Evolutionary conservation across 23 tunicate species (phyloP).

Genomic region (Phallusia fumigata): DNA sequence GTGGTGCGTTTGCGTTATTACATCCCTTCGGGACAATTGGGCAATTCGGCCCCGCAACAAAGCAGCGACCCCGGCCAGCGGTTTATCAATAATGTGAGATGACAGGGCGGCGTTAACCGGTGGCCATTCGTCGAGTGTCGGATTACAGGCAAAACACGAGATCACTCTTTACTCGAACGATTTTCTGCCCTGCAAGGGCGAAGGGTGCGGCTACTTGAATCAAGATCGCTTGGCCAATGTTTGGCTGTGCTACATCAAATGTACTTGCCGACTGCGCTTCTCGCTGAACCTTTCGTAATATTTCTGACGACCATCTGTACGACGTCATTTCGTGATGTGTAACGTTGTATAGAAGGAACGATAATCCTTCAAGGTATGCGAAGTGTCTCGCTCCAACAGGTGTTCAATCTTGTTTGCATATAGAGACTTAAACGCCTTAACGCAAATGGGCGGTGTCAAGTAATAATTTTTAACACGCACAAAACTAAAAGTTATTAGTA

Average conservation of each 20-base stretch:
- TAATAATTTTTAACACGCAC: no score
- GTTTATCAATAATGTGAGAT: slow-evolving; percentile 1
- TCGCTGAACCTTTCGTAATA: no score
- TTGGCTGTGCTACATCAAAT: not conserved
- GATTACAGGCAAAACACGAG: not conserved
- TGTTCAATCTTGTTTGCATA: not conserved
- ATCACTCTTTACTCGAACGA: not conserved
- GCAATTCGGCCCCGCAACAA: not conserved
- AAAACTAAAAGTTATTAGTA: no score
- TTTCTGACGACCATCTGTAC: no score
- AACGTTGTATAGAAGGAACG: not conserved
- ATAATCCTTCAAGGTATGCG: not conserved
- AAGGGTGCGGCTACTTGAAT: no score
- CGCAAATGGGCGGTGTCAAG: no score
- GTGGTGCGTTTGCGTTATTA: not conserved
- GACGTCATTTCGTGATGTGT: not conserved
- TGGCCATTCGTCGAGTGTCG: not conserved
- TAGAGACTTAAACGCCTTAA: no score
- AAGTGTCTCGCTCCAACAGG: not conserved
- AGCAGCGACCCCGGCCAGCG: not conserved
- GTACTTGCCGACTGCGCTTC: no score
- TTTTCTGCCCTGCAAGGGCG: not conserved
- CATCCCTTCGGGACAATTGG: slow-evolving; percentile 5
- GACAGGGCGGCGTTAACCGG: not conserved
- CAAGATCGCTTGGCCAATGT: not conserved